These are phyloP conservation scores for Dendropsophus ebraccatus DNA, from an alignment of 2,113 vertebrate genomes.

Conservation along the genomic window DNA sequence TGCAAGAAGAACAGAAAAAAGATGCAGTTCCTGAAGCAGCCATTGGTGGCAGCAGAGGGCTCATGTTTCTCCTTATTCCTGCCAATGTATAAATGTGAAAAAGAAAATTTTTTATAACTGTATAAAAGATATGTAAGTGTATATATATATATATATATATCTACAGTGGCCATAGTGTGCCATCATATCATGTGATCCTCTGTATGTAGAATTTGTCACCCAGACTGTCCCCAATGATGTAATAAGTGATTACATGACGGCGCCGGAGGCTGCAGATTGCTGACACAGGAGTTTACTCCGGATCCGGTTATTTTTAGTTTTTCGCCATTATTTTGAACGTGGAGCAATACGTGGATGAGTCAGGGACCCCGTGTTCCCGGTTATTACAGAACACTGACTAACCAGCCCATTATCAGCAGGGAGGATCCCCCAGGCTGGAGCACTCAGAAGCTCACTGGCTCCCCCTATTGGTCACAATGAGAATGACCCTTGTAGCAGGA, in stretches of 20 bases:
- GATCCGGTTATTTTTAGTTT: background rate
- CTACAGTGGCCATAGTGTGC: too few relatives aligned
- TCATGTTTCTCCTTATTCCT: too few relatives aligned
- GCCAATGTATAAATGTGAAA: too few relatives aligned
- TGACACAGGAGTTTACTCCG: background rate
- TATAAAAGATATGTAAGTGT: too few relatives aligned
- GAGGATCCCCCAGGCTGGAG: too few relatives aligned
- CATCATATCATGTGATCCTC: background rate
- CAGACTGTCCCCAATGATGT: background rate
- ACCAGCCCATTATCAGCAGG: background rate
- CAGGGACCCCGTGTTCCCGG: background rate
- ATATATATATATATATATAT: background rate
- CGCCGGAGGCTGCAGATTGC: too few relatives aligned
- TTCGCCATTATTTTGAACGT: background rate
- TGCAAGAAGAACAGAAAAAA: too few relatives aligned
- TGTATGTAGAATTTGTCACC: background rate
- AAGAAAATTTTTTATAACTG: too few relatives aligned
- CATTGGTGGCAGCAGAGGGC: too few relatives aligned
- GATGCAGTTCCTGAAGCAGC: too few relatives aligned
- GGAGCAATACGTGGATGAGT: background rate
- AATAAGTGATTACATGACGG: background rate
- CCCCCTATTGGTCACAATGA: constrained; percentile 17
- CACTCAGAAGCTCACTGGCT: background rate
- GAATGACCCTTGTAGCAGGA: background rate
- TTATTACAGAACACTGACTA: background rate